These are phyloP conservation scores for Anas acuta DNA, from an alignment of 2,797 vertebrate species.

Conservation along the genomic window DNA sequence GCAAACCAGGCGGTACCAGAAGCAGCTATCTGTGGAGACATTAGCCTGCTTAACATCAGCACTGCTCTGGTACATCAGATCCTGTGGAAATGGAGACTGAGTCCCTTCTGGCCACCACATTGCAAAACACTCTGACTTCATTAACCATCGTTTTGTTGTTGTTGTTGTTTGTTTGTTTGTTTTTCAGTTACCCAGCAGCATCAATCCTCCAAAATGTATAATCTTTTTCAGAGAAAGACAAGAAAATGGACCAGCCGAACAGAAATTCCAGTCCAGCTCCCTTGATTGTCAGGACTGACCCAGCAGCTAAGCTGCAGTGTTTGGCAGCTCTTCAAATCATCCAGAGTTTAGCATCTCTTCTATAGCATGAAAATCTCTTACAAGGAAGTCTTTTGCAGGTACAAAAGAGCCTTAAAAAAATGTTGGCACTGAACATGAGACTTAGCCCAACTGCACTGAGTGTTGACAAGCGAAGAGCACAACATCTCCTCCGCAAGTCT, in stretches of 20 bases:
- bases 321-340: not conserved
- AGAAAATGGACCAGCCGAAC: not conserved
- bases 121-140: not conserved
- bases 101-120: not conserved
- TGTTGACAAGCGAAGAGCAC: not conserved
- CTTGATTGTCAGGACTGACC: not conserved
- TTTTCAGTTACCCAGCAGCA: not conserved
- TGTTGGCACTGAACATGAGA: not conserved
- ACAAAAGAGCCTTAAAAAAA: not conserved
- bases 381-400: not conserved
- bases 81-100: not conserved
- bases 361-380: not conserved
- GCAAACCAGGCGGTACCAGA: not conserved
- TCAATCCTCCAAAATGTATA: not conserved
- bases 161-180: not conserved
- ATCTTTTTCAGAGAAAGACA: not conserved
- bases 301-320: not conserved
- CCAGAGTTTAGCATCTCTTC: not conserved
- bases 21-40: not conserved
- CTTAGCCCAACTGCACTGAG: accelerated
- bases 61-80: not conserved
- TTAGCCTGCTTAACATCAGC: not conserved
- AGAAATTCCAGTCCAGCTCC: not conserved
- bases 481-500: not conserved
- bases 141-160: not conserved